Base-by-base conservation (phyloP, 1,140 invertebrate species). In the Metopolophium dirhodum region DNA sequence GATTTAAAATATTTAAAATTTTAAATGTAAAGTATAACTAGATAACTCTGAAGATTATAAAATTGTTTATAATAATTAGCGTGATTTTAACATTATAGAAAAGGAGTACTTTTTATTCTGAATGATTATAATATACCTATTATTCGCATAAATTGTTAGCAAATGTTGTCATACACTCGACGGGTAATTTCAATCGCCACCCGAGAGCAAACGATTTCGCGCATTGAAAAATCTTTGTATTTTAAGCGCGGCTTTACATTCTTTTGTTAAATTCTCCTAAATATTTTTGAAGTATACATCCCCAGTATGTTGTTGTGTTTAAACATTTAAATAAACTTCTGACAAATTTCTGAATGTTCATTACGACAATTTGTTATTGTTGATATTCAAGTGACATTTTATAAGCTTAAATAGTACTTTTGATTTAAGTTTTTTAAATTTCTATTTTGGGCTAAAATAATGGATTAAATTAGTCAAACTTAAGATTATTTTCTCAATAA, bases 111-210 rank as follows among this genome's bases (percentile, higher is more conserved):
- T 61, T 30, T 0, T 41, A 26, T 90, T n/a, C 1, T 14, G 1
- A 35, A 90, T 41, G 14, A 45, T 61, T 9, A 1, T 41, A 47
- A 8, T 47, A 92, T 49, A 41, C 41, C 41, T 41, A 85, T 54
- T 82, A 14, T 92, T 54, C 7, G 82, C 82, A 20, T 51, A 11
- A 92, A 83, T 85, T 45, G 49, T 54, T 35, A 23, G 23, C 11
- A 92, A 92, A 92, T 85, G 85, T 92, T 85, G n/a, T 83, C 47
- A 83, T 51, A 35, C 37, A 92, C 82, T 85, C 35, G 47, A 85
- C 47, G 49, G 30, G 35, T 37, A 37, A 83, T 82, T 92, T 85
- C 35, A 82, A 85, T 92, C 7, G 49, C 23, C 30, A 85, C 3
- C 54, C 9, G 7, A 61, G 9, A 90, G 26, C 88, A 61, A 26